Evolutionary conservation across 2,888 invertebrate genomes (phyloP), one percentile per base, ranked within the genome.

Genomic region (Chaitophorus viminalis): DNA sequence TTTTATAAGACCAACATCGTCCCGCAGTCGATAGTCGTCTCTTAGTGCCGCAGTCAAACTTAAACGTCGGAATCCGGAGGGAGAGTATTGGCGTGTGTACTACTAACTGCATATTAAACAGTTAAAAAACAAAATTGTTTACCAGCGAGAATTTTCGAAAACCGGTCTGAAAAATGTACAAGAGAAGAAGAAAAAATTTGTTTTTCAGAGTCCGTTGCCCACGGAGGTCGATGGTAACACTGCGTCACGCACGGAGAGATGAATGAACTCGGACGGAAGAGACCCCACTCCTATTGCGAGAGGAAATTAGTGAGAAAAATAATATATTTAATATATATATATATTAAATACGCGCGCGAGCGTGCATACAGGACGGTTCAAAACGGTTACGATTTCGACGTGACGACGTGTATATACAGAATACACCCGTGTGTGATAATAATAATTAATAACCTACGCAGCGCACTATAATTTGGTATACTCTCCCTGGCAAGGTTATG

Each of bases 241-340:
- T 75, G 65, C 83, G 83, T 75, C 83, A 75, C 39, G 31, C 33
- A 68, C 52, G 25, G 21, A 78, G 79, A 86, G 86, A 86, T 86
- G 72, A 86, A 86, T 86, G 86, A 86, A 86, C 86, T 72, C 79
- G 33, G 25, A 25, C 83, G 83, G 83, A 83, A 75, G 46, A 46
- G 75, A 21, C 39, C 75, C 65, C 65, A 76, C 65, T 39, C n/a
- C 31, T 4, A 8, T 6, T 1, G 60, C 39, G 29, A 65, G 21
- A 76, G 75, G 83, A 76, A 65, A 76, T 25, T 36, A 29, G 65
- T 18, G n/a, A 31, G 29, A 21, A 25, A 60, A 83, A 54, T 21
- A 46, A 46, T 14, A 46, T 39, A 39, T 39, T 9, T 39, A 39
- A 39, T 39, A 39, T 39, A 39, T 39, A 39, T 39, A 14, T 46